Base-by-base conservation (phyloP, 2,797 vertebrate genomes). In the Gastrophryne carolinensis region DNA sequence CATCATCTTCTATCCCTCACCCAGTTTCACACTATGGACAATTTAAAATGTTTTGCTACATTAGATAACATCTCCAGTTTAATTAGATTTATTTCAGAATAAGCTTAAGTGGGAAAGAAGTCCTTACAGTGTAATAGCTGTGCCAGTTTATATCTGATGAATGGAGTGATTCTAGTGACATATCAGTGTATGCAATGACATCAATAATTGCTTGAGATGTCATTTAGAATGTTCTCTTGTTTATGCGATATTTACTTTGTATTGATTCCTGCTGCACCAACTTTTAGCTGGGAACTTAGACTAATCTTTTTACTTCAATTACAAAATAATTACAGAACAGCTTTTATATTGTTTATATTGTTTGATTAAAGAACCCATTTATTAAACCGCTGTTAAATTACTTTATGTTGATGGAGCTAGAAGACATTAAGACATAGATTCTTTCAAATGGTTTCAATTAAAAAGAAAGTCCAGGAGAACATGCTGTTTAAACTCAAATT, bases 271-370 rank as follows among this genome's bases (percentile, higher is more conserved):
- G 24, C 23, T 23, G 32, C 50, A 56, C 23, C n/a, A 23, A 37
- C 34, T 17, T 23, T 27, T 69, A 69, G 30, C 54, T 69, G 50
- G 54, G 52, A 27, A n/a, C 52, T 69, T 41, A 56, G 34, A 19
- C 52, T 69, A 41, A 69, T 56, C 24, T 17, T 27, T 41, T 24
- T 26, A 26, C 17, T 15, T 69, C 66, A 69, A 56, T 56, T 35
- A 56, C 4, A 41, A 30, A 56, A 69, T 39, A 30, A 27, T 69
- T 69, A 67, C 49, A 37, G 50, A 56, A 56, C 50, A 29, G 50
- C 50, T 69, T 69, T n/a, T n/a, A n/a, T n/a, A n/a, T n/a, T n/a
- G n/a, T n/a, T 41, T 34, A 32, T 56, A 41, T 37, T 69, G 66
- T 56, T 69, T 44, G 66, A 30, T n/a, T 56, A 27, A 52, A 69